Evolutionary conservation across 2,113 vertebrate genomes (phyloP).

Genomic region (Gymnogyps californianus): DNA sequence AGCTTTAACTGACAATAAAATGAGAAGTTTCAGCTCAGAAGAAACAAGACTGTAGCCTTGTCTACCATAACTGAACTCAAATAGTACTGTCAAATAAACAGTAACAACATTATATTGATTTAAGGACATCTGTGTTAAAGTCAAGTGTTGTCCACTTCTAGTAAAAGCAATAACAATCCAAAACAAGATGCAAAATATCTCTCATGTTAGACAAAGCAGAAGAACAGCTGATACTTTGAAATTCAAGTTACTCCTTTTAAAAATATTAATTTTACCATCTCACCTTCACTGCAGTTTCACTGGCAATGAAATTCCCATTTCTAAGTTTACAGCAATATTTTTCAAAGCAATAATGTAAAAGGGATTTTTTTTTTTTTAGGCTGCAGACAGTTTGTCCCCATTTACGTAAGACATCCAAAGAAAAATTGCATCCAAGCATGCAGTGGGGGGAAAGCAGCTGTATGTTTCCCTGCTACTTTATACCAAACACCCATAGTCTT

Average conservation of each 20-base stretch:
- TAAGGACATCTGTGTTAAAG: neutral
- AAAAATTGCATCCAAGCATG: neutral
- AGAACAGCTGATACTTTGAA: neutral
- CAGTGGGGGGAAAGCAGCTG: accelerated
- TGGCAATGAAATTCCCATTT: neutral
- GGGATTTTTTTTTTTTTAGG: neutral
- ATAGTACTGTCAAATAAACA: neutral
- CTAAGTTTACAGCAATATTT: neutral
- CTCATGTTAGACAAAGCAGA: neutral
- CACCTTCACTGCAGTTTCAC: neutral
- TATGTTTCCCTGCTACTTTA: neutral
- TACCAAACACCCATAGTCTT: neutral
- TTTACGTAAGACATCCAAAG: neutral
- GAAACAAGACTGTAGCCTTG: neutral
- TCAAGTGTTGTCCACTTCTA: neutral
- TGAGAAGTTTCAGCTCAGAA: neutral
- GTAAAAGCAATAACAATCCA: neutral
- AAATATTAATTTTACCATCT: neutral
- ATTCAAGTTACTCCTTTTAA: neutral
- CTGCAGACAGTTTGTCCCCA: neutral
- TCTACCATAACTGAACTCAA: neutral
- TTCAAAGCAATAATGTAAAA: neutral
- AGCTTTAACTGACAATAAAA: neutral
- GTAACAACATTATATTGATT: neutral
- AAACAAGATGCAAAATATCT: neutral